These are phyloP conservation scores for Graphium colonna DNA, from an alignment of 2,888 invertebrate species.

Conservation along the genomic window DNA sequence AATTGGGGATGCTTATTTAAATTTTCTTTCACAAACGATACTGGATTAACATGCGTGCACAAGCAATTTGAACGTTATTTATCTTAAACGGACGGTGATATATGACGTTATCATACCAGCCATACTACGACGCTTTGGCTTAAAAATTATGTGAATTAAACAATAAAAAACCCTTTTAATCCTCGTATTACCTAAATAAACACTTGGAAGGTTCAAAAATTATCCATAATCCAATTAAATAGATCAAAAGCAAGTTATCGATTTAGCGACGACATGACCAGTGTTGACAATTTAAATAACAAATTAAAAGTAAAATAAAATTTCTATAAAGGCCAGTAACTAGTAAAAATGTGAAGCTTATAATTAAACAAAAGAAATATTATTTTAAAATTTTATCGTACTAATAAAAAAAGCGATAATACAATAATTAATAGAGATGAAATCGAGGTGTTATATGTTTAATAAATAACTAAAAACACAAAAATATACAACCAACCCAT, in stretches of 20 bases:
- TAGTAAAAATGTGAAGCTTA: too few species aligned
- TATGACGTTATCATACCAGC: constrained; percentile 12
- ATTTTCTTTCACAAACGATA: neutral
- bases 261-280: too few species aligned
- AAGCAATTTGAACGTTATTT: constrained; percentile 11
- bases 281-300: too few species aligned
- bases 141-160: constrained; percentile 19
- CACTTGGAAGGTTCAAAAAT: constrained; percentile 9
- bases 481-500: too few species aligned
- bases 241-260: neutral
- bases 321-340: too few species aligned
- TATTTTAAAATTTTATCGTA: too few species aligned
- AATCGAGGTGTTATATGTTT: too few species aligned
- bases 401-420: too few species aligned
- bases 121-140: constrained; percentile 4
- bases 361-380: too few species aligned
- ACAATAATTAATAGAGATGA: too few species aligned
- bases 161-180: constrained; percentile 18
- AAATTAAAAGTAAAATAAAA: too few species aligned
- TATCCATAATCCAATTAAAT: neutral
- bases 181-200: constrained; percentile 5
- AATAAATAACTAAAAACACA: too few species aligned
- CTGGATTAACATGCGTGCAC: neutral
- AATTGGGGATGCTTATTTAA: neutral
- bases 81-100: neutral